Percentiles rank a stretch among this genome's conserved stretches.
These are phyloP conservation scores for Junonia oenone DNA, from an alignment of 2,888 invertebrate genomes.

Conservation along the genomic window DNA sequence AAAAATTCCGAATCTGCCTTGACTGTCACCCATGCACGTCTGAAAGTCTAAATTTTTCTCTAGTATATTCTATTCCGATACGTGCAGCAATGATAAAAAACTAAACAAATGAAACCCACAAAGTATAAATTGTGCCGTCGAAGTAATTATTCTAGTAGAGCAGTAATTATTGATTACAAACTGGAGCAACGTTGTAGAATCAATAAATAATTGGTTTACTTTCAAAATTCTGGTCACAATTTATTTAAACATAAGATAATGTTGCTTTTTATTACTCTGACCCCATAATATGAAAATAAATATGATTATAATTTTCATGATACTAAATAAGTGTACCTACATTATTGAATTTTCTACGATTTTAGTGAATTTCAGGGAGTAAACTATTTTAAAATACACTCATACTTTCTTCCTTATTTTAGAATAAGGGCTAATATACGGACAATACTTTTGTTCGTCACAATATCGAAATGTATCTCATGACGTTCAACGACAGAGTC, in stretches of 20 bases:
- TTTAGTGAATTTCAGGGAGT: neutral
- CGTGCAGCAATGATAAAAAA: neutral
- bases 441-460: too few species aligned
- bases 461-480: too few species aligned
- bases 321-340: too few species aligned
- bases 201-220: conserved; percentile 14
- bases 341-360: too few species aligned
- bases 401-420: too few species aligned
- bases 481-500: too few species aligned
- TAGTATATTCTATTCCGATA: neutral
- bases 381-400: too few species aligned
- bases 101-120: neutral
- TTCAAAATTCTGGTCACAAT: conserved; percentile 7
- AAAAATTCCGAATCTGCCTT: too few species aligned
- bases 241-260: neutral
- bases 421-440: too few species aligned
- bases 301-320: too few species aligned
- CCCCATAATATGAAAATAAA: too few species aligned
- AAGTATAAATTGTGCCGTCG: conserved; percentile 10
- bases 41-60: neutral
- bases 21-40: too few species aligned
- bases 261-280: neutral
- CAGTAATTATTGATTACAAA: conserved; percentile 20
- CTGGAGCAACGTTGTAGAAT: conserved; percentile 7
- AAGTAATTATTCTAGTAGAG: conserved; percentile 10